Base-by-base conservation (phyloP, 2,888 invertebrate genomes). In the Tetragnatha montana region DNA sequence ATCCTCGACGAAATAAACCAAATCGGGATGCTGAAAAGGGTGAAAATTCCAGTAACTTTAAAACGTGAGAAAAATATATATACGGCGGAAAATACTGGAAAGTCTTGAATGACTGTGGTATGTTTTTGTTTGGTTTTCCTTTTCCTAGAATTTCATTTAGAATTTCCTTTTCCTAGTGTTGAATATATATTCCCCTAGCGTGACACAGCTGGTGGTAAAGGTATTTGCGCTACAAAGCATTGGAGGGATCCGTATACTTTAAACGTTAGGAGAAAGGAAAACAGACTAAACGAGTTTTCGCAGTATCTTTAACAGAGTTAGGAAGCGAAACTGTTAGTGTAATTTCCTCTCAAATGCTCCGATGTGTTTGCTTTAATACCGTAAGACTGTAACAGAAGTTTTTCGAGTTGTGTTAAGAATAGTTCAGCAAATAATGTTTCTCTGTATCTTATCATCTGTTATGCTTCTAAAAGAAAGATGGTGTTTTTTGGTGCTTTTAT, bases 1-100 rank as follows among this genome's bases (percentile, higher is more conserved):
- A 35, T 60, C 21, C 21, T 21, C 60, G 60, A 10, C 17, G 22
- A 51, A 60, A 22, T 60, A 60, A 78, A 78, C 22, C 1, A 60
- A 78, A 78, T 78, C 60, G 22, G 78, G 60, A 78, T 78, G 22
- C 21, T 14, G 21, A 60, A 78, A 68, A 60, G 50, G 19, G 60
- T 22, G 51, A 60, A 68, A 35, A 21, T 22, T 8, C 51, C 22
- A 22, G 14, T 21, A 78, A 60, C 60, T 17, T 17, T 17, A 8
- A n/a, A 78, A 51, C 8, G 17, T 60, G 21, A 22, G 60, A 17
- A 4, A 60, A 78, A 78, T 21, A 78, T 7, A 22, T 22, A 78
- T 35, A 35, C 35, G 4, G 60, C 60, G 60, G 51, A 78, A 60
- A 78, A 60, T 10, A 51, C 22, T 22, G 22, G 17, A 60, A 78